phyloP scores from a whole-genome alignment of 2,888 invertebrate genomes.

The Drosophila pseudotakahashii region DNA sequence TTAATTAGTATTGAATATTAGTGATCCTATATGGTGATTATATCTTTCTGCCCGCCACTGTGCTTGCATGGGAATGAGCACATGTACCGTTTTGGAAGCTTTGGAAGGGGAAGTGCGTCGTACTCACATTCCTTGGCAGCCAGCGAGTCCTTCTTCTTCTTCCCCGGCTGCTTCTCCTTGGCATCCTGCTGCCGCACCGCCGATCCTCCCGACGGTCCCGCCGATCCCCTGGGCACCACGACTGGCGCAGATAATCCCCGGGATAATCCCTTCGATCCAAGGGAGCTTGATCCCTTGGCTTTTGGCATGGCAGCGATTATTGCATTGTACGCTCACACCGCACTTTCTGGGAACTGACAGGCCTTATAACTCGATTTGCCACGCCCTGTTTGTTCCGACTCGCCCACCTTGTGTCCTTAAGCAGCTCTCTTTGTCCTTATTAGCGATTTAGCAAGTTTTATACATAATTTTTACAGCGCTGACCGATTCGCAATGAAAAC shows the following conservation, averaged over 20 bases:
- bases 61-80: constrained; percentile 14
- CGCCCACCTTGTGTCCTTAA: neutral
- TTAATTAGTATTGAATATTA: too few species aligned
- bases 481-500: neutral
- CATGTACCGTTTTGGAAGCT: constrained; percentile 6
- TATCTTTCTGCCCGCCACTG: neutral
- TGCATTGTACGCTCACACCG: neutral
- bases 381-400: neutral
- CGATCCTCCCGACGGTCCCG: neutral
- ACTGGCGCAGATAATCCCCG: neutral
- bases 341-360: neutral
- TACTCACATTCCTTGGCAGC: constrained; percentile 28
- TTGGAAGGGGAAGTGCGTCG: neutral
- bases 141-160: constrained; percentile 1
- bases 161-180: neutral
- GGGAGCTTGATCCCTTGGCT: constrained; percentile 3
- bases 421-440: neutral
- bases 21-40: too few species aligned
- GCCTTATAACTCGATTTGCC: neutral
- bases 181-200: neutral
- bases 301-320: constrained; percentile 5
- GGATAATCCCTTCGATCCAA: constrained; percentile 3
- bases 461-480: neutral
- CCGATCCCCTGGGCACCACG: neutral
- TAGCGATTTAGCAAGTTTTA: neutral